Evolutionary conservation across 2,888 invertebrate species (phyloP), one percentile per base, ranked within the genome.

Genomic region (Terebella lapidaria): DNA sequence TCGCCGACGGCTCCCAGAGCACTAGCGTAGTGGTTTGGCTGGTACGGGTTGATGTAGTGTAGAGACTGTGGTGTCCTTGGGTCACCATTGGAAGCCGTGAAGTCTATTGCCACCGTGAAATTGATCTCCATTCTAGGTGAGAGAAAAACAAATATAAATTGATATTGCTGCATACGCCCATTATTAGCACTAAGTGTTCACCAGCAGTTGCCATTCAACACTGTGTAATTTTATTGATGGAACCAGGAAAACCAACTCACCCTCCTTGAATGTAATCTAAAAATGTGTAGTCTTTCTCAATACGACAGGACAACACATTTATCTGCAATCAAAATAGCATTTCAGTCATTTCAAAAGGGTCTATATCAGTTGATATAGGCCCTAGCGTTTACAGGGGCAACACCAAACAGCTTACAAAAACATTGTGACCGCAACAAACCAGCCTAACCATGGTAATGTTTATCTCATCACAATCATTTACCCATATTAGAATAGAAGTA

Each of bases 191-290:
- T n/a, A n/a, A n/a, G n/a, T n/a, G n/a, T n/a, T n/a, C n/a, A n/a
- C n/a, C n/a, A n/a, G n/a, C n/a, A n/a, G n/a, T n/a, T n/a, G n/a
- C n/a, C n/a, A n/a, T n/a, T n/a, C n/a, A n/a, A 35, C n/a, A 35
- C 42, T 35, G 42, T 35, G n/a, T 35, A n/a, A 15, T 35, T 10
- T 15, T 35, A n/a, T 35, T 35, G 42, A 15, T 35, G n/a, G n/a
- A 10, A 35, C 42, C 42, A 35, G 42, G 10, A 35, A 10, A 35
- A 49, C 5, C 22, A 49, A 59, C 35, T 67, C 65, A 81, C 74
- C 86, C 85, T 67, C 84, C 85, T 67, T 82, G 79, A 51, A 86
- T 81, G 72, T 83, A 86, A 69, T 86, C 86, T 55, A 79, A 64
- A 61, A 79, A 78, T 27, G 85, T 82, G 61, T 76, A 75, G 30